phyloP scores from a whole-genome alignment of 2,113 vertebrate species.

The Synchiropus splendidus region DNA sequence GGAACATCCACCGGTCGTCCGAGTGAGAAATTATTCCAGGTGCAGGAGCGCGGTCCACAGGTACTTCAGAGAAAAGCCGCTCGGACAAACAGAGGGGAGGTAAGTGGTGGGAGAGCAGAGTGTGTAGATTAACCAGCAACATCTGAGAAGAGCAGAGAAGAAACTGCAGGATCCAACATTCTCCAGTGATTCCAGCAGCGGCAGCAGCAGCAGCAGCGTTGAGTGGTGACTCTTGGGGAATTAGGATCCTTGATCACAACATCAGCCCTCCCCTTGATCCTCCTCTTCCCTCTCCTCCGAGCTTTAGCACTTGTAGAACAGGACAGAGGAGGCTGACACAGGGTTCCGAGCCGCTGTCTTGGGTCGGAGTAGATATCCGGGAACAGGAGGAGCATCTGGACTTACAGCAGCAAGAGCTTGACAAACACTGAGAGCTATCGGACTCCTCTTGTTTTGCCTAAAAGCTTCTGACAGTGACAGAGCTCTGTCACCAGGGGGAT shows the following conservation, averaged over 20 bases:
- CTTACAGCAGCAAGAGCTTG: conserved; percentile 32
- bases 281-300: conserved; percentile 7
- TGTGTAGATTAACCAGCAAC: conserved; percentile 1
- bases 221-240: background rate
- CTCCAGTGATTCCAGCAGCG: conserved; percentile 23
- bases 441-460: conserved; percentile 25
- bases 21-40: conserved; percentile 23
- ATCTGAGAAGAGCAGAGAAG: conserved; percentile 9
- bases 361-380: conserved; percentile 20
- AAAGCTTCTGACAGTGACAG: conserved; percentile 36
- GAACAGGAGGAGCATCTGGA: conserved; percentile 28
- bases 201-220: conserved; percentile 1
- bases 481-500: conserved; percentile 25
- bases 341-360: conserved; percentile 33
- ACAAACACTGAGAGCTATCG: conserved; percentile 23
- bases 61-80: conserved; percentile 24
- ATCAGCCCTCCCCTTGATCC: conserved; percentile 18
- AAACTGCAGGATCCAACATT: background rate
- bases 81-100: conserved; percentile 29
- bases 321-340: conserved; percentile 27
- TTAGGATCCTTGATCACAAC: conserved; percentile 23
- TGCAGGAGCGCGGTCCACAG: conserved; percentile 31
- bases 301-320: conserved; percentile 36
- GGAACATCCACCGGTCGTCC: conserved; percentile 46
- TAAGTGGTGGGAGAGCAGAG: conserved; percentile 23